A percentile compares a stretch with the other conserved stretches of the same genome.
Evolutionary conservation across 1,140 invertebrate species (phyloP).

Genomic region (Diuraphis noxia): DNA sequence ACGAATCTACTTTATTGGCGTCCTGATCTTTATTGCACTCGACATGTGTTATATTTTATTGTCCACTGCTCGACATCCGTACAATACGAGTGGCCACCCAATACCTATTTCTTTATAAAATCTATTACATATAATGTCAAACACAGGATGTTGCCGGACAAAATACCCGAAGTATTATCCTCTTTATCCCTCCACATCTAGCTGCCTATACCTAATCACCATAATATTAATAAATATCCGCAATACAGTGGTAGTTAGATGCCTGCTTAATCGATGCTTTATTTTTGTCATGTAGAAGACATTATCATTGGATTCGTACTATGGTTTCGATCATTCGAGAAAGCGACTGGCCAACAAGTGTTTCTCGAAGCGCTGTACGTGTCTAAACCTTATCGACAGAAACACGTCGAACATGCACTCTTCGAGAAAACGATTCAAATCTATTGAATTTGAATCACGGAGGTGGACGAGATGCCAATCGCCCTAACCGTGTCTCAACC

Average conservation of each 20-base stretch:
- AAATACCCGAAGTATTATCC: too few species aligned
- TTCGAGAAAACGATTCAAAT: conserved; percentile 33
- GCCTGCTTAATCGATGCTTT: not conserved
- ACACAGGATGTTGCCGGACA: not conserved
- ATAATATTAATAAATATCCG: too few species aligned
- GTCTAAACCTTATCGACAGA: conserved; percentile 30
- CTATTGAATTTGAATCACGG: not conserved
- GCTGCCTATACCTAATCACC: too few species aligned
- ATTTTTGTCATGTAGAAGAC: not conserved
- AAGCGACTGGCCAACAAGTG: not conserved
- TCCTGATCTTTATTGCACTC: not conserved
- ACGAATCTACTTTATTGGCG: not conserved
- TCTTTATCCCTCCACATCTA: not conserved
- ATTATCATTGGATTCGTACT: conserved; percentile 34
- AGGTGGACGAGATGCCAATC: not conserved
- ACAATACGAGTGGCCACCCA: not conserved
- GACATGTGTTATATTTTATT: not conserved
- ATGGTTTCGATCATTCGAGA: not conserved
- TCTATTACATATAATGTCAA: not conserved
- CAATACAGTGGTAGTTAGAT: not conserved
- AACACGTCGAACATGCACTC: conserved; percentile 31
- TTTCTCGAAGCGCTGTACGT: conserved; percentile 36
- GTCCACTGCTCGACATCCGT: not conserved
- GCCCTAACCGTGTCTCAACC: not conserved
- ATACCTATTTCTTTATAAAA: not conserved